These are phyloP conservation scores for Calliopsis andreniformis DNA, from an alignment of 1,140 invertebrate genomes.

Conservation along the genomic window DNA sequence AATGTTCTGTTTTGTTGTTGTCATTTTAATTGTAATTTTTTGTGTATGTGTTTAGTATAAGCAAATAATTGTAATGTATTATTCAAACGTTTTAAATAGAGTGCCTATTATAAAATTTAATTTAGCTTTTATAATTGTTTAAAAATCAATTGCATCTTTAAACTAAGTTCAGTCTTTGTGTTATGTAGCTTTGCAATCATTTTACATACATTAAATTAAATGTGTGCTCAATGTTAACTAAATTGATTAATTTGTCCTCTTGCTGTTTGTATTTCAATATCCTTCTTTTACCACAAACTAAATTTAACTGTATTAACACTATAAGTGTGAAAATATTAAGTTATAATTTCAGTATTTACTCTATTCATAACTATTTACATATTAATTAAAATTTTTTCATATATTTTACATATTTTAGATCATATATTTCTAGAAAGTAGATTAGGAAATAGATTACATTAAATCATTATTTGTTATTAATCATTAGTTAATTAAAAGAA, in stretches of 20 bases:
- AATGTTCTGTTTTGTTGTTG: no score
- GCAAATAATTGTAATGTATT: no score
- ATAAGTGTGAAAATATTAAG: not conserved
- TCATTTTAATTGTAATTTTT: no score
- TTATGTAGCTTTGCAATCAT: not conserved
- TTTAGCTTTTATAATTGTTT: not conserved
- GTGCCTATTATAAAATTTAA: not conserved
- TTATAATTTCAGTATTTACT: not conserved
- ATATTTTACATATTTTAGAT: not conserved
- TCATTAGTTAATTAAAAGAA: not conserved
- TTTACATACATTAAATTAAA: not conserved
- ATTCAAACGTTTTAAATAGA: no score
- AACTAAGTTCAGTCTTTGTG: not conserved
- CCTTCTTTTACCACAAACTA: constrained; percentile 59
- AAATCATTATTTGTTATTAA: constrained; percentile 4
- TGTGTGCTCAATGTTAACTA: not conserved
- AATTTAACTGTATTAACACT: constrained; percentile 22
- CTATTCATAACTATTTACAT: constrained; percentile 7
- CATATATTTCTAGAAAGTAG: not conserved
- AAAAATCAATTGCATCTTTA: not conserved
- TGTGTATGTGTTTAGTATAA: no score
- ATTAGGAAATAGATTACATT: not conserved
- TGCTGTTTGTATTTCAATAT: constrained; percentile 20
- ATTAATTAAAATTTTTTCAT: not conserved
- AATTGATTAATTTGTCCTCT: not conserved